Evolutionary conservation across 2,888 invertebrate species (phyloP).

Genomic region (Leptopilina drosophilae): DNA sequence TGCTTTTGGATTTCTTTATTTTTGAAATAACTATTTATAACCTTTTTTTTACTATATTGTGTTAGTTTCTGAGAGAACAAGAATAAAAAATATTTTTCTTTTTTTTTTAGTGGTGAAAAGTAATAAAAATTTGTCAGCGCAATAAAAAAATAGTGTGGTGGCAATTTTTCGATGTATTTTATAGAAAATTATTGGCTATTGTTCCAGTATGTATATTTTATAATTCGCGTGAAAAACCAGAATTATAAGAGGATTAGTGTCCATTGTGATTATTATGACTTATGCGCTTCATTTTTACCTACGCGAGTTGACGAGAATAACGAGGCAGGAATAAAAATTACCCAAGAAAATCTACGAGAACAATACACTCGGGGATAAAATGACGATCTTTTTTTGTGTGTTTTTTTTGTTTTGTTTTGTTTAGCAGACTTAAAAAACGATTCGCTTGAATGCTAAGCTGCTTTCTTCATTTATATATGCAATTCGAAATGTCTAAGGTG

Average conservation of each 20-base stretch:
- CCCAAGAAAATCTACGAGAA: conserved; percentile 19
- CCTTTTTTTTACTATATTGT: too few species aligned
- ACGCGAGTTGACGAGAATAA: conserved; percentile 30
- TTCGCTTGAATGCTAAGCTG: conserved; percentile 34
- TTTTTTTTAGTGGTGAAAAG: too few species aligned
- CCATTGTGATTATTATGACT: conserved; percentile 22
- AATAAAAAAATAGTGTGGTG: too few species aligned
- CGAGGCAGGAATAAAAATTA: conserved; percentile 31
- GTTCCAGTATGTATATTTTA: not conserved
- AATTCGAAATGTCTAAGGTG: not conserved
- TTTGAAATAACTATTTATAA: too few species aligned
- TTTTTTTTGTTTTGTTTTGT: too few species aligned
- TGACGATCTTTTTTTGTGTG: conserved; percentile 3
- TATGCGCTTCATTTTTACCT: conserved; percentile 14
- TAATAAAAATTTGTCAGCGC: too few species aligned
- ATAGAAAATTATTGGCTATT: too few species aligned
- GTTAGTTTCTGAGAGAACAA: too few species aligned
- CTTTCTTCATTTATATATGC: not conserved
- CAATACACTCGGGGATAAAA: conserved; percentile 8
- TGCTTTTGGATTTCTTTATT: too few species aligned
- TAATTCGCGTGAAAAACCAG: not conserved
- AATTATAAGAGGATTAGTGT: not conserved
- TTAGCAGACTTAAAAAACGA: conserved; percentile 25
- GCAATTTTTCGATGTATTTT: too few species aligned
- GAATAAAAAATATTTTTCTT: too few species aligned